Evolutionary conservation across 2,888 invertebrate genomes (phyloP).

Genomic region (Calliphora vomitoria): DNA sequence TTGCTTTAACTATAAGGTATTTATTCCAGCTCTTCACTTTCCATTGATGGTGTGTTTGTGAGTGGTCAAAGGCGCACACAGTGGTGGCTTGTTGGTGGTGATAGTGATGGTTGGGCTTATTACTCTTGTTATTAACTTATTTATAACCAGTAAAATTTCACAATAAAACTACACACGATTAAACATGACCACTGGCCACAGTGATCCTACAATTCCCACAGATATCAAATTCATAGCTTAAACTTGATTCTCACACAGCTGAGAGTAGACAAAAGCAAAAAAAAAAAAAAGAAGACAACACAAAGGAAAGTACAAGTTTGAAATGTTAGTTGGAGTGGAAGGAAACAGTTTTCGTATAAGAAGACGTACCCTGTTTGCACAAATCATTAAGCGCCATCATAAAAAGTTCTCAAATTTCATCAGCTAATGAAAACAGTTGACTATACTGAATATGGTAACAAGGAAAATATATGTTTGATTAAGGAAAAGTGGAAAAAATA

Average conservation of each 20-base stretch:
- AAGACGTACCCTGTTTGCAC: constrained; percentile 19
- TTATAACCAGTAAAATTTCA: constrained; percentile 82
- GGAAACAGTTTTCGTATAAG: constrained; percentile 38
- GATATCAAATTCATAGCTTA: constrained; percentile 81
- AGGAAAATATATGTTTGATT: not conserved
- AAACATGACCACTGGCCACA: constrained; percentile 64
- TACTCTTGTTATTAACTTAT: constrained; percentile 82
- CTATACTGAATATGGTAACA: not conserved
- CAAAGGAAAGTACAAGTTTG: constrained; percentile 31
- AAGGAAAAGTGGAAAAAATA: not conserved
- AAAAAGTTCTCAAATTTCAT: constrained; percentile 71
- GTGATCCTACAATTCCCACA: constrained; percentile 78
- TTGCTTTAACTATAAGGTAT: constrained; percentile 14
- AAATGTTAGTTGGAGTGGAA: constrained; percentile 54
- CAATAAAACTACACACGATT: constrained; percentile 77
- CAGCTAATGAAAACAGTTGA: not conserved
- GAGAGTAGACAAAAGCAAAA: constrained; percentile 65
- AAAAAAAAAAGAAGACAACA: not conserved
- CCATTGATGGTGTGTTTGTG: constrained; percentile 26
- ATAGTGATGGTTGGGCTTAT: constrained; percentile 57
- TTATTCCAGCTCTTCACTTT: constrained; percentile 49
- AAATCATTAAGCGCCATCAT: constrained; percentile 66
- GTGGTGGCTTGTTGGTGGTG: constrained; percentile 67
- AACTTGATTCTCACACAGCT: constrained; percentile 78
- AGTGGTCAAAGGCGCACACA: not conserved